These are phyloP conservation scores for Emmelina monodactyla DNA, from an alignment of 2,888 invertebrate genomes.

Conservation along the genomic window DNA sequence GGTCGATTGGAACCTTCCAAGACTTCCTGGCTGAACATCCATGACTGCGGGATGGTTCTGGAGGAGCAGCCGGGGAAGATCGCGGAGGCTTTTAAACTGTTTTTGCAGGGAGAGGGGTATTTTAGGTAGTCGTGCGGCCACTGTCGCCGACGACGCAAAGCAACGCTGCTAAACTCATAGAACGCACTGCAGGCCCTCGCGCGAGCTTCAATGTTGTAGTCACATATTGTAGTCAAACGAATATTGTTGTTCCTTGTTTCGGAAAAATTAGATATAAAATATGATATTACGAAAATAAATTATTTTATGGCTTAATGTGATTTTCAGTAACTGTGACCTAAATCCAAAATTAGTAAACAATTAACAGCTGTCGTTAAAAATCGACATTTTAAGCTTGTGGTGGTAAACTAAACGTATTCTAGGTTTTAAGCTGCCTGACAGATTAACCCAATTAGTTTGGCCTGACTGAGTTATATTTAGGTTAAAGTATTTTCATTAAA, in stretches of 20 bases:
- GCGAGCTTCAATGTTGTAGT: constrained; percentile 62
- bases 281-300: constrained; percentile 57
- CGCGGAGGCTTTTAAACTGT: constrained; percentile 95
- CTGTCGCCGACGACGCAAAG: constrained; percentile 20
- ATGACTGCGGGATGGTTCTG: constrained; percentile 97
- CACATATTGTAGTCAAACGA: constrained; percentile 49
- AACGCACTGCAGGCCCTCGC: constrained; percentile 58
- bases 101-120: constrained; percentile 98
- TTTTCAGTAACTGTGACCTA: constrained; percentile 13
- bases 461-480: no score
- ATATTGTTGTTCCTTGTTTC: constrained; percentile 51
- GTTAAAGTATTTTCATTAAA: no score
- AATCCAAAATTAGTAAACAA: no score
- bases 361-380: no score
- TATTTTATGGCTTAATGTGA: constrained; percentile 47
- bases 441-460: no score
- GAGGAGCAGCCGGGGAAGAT: constrained; percentile 98
- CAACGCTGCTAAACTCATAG: constrained; percentile 43
- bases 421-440: no score
- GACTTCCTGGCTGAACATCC: constrained; percentile 98
- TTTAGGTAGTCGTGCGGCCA: constrained; percentile 69
- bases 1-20: constrained; percentile 94
- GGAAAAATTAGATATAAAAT: constrained; percentile 53
- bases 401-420: no score
- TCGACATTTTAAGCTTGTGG: no score